A percentile compares a stretch with the other conserved stretches of the same genome.
These are phyloP conservation scores for Amblyopsis rosae DNA, from an alignment of 2,113 vertebrate species.

Conservation along the genomic window DNA sequence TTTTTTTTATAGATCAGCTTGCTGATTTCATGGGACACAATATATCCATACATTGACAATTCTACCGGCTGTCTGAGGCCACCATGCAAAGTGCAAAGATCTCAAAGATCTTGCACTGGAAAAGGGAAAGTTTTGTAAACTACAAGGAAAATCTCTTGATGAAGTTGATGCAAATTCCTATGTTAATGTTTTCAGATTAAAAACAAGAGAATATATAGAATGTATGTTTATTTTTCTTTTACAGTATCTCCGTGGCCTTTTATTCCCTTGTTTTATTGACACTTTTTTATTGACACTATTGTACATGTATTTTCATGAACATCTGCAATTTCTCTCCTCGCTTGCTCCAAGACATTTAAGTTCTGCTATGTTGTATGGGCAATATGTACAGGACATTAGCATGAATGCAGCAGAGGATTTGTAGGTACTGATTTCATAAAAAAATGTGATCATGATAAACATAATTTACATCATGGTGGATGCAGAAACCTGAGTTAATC, in stretches of 20 bases:
- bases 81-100: constrained; percentile 25
- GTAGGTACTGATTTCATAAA: no score
- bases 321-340: neutral
- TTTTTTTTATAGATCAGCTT: no score
- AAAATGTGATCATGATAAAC: no score
- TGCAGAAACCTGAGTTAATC: no score
- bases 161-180: neutral
- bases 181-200: neutral
- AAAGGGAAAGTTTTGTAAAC: constrained; percentile 8
- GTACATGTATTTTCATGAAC: neutral
- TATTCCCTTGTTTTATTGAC: neutral
- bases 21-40: constrained; percentile 23
- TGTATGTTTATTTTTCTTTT: neutral
- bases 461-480: no score
- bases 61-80: constrained; percentile 17
- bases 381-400: no score
- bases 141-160: constrained; percentile 20
- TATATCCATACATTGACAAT: constrained; percentile 1
- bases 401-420: no score
- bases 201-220: neutral
- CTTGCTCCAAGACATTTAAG: no score
- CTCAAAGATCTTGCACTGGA: constrained; percentile 14
- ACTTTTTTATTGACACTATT: no score
- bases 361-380: no score
- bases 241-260: neutral